A percentile compares a stretch with the other conserved stretches of the same genome.
These are phyloP conservation scores for Menidia menidia DNA, from an alignment of 2,797 vertebrate species.

Conservation along the genomic window DNA sequence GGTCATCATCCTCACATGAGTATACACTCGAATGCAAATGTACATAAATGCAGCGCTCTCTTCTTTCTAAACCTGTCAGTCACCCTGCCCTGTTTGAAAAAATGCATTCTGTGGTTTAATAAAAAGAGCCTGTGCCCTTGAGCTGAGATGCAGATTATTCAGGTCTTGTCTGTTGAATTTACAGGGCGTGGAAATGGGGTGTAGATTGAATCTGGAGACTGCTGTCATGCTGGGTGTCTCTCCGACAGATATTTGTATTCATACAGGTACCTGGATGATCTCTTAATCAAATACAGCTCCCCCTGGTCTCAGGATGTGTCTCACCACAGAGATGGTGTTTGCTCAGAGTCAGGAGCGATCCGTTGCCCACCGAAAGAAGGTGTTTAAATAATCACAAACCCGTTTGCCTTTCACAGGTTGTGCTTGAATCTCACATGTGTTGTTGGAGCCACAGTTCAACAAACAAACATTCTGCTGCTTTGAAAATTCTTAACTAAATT, in stretches of 20 bases:
- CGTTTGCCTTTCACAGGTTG: constrained; percentile 6
- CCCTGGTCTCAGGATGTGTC: constrained; percentile 48
- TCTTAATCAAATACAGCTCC: constrained; percentile 72
- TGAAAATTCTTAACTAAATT: constrained; percentile 30
- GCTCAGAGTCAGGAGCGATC: constrained; percentile 39
- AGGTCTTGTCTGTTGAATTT: constrained; percentile 60
- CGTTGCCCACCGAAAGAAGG: constrained; percentile 41
- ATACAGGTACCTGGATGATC: constrained; percentile 58
- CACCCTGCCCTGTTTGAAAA: constrained; percentile 40
- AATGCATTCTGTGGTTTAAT: constrained; percentile 60
- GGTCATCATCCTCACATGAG: constrained; percentile 10
- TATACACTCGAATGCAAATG: background rate
- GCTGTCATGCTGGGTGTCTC: constrained; percentile 53
- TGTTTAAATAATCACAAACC: constrained; percentile 23
- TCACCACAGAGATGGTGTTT: constrained; percentile 36
- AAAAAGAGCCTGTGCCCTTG: constrained; percentile 64
- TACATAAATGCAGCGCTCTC: background rate
- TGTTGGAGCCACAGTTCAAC: constrained; percentile 6
- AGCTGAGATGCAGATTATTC: constrained; percentile 62
- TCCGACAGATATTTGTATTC: constrained; percentile 68
- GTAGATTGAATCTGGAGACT: constrained; percentile 57
- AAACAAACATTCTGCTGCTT: constrained; percentile 11
- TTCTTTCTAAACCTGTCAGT: constrained; percentile 32
- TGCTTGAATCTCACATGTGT: background rate
- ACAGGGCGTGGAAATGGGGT: constrained; percentile 37